phyloP scores from a whole-genome alignment of 1,140 invertebrate genomes.

The Homarus americanus region DNA sequence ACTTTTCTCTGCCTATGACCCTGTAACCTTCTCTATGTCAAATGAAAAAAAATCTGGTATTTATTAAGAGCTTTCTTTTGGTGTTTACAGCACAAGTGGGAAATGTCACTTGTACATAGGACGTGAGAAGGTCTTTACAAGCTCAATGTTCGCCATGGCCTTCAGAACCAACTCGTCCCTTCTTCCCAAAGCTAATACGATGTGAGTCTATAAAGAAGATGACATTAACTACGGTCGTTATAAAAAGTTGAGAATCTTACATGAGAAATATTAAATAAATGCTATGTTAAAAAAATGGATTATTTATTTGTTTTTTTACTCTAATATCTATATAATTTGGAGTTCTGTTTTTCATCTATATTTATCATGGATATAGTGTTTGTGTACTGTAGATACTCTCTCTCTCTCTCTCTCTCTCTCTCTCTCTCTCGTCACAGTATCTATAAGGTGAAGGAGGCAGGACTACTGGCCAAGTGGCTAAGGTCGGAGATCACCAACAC shows the following conservation, averaged over 20 bases:
- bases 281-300: no score
- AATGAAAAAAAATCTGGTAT: no score
- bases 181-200: background rate
- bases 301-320: no score
- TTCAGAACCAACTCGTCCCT: background rate
- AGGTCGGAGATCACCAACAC: slow-evolving; percentile 18
- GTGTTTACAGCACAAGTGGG: background rate
- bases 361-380: background rate
- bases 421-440: background rate
- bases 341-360: background rate
- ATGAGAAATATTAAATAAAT: no score
- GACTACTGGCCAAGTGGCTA: slow-evolving; percentile 30
- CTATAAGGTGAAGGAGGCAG: slow-evolving; percentile 17
- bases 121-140: background rate
- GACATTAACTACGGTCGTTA: no score
- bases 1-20: background rate
- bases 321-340: no score
- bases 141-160: background rate
- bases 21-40: no score
- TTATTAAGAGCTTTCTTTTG: no score
- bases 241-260: no score
- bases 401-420: slow-evolving; percentile 11
- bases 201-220: no score
- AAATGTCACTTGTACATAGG: background rate
- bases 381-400: no score